Evolutionary conservation across 2,797 vertebrate species (phyloP), one percentile per base, ranked within the genome.

Genomic region (Malacoctenus gilli): DNA sequence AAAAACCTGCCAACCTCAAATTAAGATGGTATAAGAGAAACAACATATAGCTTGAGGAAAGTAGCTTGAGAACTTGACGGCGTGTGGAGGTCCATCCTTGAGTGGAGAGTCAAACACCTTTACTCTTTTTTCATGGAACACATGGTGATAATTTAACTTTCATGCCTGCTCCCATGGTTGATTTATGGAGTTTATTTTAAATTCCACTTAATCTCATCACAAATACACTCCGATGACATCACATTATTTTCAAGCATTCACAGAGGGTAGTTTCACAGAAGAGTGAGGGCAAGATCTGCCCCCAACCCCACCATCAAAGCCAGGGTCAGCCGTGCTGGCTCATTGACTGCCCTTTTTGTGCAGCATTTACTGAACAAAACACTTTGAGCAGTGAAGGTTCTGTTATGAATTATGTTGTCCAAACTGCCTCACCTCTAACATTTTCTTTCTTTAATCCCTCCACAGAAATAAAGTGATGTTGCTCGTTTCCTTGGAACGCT

Each of bases 401-500:
- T 83, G 79, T 68, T 75, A 67, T 70, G 58, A 86, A 83, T 83
- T 73, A 87, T 57, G 72, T 28, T 60, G 77, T 86, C 82, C 64
- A 78, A 76, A 62, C 65, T 36, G 60, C 72, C 49, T 80, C 79
- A 78, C 80, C 81, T 81, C 73, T 68, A 79, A 82, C 83, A 79
- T 82, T 74, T 63, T 69, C 78, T 68, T 75, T 72, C 71, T 87
- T 80, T 81, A 74, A 77, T 78, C 62, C 77, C 60, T 66, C 62
- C 66, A 52, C 60, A 80, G 82, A 71, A 77, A n/a, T n/a, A n/a
- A 77, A 79, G 70, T 38, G 78, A 42, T 77, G 62, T 79, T 65
- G 51, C 67, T 77, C 69, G 77, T 82, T 80, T 82, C 77, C 85
- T 81, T 78, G 70, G 73, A 88, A 80, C 82, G 43, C 62, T 80